Conservation (phyloP, 2,113 vertebrate genomes). For the Saccopteryx leptura region DNA sequence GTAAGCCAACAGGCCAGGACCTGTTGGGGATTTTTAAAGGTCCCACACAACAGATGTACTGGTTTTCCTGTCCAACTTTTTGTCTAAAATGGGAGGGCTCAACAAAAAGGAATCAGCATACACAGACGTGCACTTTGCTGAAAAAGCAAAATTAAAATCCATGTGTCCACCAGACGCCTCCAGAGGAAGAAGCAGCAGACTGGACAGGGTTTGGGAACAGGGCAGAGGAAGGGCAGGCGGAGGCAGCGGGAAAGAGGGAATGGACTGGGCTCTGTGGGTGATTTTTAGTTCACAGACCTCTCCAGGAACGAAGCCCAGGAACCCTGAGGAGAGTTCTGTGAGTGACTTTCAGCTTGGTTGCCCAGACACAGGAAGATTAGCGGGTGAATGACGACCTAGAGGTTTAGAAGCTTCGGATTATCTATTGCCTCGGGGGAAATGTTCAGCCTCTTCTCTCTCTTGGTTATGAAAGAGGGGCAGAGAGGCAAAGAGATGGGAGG, state of each 20-base stretch:
- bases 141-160: constrained; percentile 53
- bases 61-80: constrained; percentile 49
- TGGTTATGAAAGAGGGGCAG: background rate
- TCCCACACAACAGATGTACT: constrained; percentile 2
- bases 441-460: background rate
- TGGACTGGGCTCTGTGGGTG: background rate
- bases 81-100: background rate
- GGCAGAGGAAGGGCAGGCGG: background rate
- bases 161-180: background rate
- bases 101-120: background rate
- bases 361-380: background rate
- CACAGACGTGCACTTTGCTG: background rate
- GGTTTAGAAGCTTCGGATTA: background rate
- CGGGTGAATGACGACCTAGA: too few species aligned
- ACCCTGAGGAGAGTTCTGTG: background rate
- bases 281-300: background rate
- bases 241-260: background rate
- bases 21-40: background rate
- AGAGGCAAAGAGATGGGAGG: background rate
- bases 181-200: background rate
- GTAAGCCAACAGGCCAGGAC: too few species aligned
- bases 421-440: background rate
- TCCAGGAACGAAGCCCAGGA: background rate
- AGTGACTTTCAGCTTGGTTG: background rate
- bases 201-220: background rate